phyloP scores from a whole-genome alignment of 2,888 invertebrate species.

The Chrysopilus asiliformis region DNA sequence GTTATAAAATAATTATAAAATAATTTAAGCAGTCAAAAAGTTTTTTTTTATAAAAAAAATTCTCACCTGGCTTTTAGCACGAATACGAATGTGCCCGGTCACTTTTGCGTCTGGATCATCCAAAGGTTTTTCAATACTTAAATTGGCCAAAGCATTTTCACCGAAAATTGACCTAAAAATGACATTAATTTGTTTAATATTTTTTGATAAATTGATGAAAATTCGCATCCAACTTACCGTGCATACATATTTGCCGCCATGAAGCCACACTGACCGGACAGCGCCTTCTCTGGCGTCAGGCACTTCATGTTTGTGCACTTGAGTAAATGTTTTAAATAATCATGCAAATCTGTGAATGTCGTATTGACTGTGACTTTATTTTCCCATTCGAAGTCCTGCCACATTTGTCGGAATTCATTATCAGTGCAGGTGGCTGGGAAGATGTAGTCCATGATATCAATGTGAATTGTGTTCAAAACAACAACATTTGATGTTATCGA shows the following conservation, averaged over 20 bases:
- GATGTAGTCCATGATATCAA: conserved; percentile 99
- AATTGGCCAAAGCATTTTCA: conserved; percentile 96
- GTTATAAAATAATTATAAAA: too few relatives aligned
- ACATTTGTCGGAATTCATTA: conserved; percentile 96
- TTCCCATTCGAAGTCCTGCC: conserved; percentile 99
- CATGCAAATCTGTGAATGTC: conserved; percentile 77
- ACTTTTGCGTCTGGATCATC: conserved; percentile 80
- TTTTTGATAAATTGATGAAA: background rate
- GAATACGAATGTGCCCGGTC: conserved; percentile 91
- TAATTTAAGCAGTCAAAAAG: too few relatives aligned
- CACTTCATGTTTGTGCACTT: conserved; percentile 98
- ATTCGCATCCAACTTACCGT: conserved; percentile 28
- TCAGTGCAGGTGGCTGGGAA: conserved; percentile 90
- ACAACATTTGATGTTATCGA: conserved; percentile 70
- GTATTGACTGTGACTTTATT: conserved; percentile 96
- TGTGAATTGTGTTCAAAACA: conserved; percentile 97
- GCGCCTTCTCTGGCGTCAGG: conserved; percentile 91
- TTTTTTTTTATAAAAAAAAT: conserved; percentile 4
- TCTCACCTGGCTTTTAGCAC: conserved; percentile 91
- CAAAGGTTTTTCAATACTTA: conserved; percentile 92
- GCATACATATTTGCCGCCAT: conserved; percentile 99
- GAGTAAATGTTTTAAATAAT: conserved; percentile 83
- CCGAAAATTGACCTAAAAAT: conserved; percentile 74
- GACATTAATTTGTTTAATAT: background rate
- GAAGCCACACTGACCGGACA: conserved; percentile 96